Percentiles rank a stretch among this genome's conserved stretches.
These are phyloP conservation scores for Strigamia crassipes DNA, from an alignment of 2,888 invertebrate genomes.

Conservation along the genomic window DNA sequence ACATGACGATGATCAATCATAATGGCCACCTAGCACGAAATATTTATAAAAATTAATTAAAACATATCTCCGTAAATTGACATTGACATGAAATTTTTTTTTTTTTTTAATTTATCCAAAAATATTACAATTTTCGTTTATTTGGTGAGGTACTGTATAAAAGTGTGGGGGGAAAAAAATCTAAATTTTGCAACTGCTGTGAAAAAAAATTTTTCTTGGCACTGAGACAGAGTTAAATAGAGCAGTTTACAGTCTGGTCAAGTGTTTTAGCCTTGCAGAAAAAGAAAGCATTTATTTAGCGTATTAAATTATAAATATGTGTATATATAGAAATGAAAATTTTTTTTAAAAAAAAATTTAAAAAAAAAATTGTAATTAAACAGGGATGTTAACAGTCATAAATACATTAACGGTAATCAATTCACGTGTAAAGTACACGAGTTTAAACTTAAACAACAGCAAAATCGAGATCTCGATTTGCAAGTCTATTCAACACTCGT, in stretches of 20 bases:
- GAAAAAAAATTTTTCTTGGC: constrained; percentile 23
- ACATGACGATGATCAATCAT: background rate
- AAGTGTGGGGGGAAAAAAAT: background rate
- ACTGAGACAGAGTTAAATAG: constrained; percentile 28
- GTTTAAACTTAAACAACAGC: background rate
- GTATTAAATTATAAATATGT: background rate
- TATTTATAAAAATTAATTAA: background rate
- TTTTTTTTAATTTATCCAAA: no score
- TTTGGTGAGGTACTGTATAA: background rate
- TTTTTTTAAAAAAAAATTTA: background rate
- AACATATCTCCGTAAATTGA: background rate
- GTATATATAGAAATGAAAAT: background rate
- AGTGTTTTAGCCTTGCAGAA: constrained; percentile 38
- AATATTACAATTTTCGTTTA: background rate
- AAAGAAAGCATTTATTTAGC: constrained; percentile 19
- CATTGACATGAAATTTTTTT: no score
- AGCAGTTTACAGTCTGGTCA: constrained; percentile 38
- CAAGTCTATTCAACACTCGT: constrained; percentile 35
- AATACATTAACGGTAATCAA: constrained; percentile 27
- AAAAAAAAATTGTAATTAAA: background rate
- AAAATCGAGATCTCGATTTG: constrained; percentile 32
- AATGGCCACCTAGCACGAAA: constrained; percentile 13
- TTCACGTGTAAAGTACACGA: background rate
- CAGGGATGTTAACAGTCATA: background rate
- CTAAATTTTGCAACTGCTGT: constrained; percentile 31